Percentiles rank a stretch among this genome's conserved stretches.
phyloP scores from a whole-genome alignment of 2,113 vertebrate species.

The Neogale vison region DNA sequence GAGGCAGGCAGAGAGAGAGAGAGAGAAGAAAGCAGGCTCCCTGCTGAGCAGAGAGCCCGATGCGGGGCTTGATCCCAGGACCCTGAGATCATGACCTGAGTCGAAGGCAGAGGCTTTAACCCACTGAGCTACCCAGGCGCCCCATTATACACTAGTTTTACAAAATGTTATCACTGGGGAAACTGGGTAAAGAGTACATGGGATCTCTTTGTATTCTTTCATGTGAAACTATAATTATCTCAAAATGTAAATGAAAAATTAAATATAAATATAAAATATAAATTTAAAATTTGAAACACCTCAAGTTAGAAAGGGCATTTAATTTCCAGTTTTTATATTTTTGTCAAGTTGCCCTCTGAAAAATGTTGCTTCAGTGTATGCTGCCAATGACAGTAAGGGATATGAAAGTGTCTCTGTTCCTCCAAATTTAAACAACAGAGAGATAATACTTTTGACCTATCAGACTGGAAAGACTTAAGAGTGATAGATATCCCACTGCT shows the following conservation, averaged over 20 bases:
- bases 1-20: too few species aligned
- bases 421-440: background rate
- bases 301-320: too few species aligned
- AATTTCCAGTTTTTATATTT: background rate
- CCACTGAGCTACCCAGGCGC: too few species aligned
- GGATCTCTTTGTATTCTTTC: background rate
- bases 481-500: background rate
- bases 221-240: background rate
- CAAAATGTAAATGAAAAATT: background rate
- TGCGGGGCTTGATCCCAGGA: too few species aligned
- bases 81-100: too few species aligned
- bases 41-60: too few species aligned
- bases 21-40: too few species aligned
- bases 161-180: background rate
- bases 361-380: background rate
- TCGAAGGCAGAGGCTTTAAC: too few species aligned
- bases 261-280: background rate
- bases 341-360: background rate
- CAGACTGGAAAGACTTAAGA: background rate
- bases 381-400: background rate
- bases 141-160: background rate
- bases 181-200: background rate
- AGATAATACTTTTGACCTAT: background rate
- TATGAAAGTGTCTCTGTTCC: background rate
- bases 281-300: background rate